Percentiles rank a stretch among this genome's conserved stretches.
phyloP scores from a whole-genome alignment of 2,888 invertebrate species.

The Thymelicus lineola region DNA sequence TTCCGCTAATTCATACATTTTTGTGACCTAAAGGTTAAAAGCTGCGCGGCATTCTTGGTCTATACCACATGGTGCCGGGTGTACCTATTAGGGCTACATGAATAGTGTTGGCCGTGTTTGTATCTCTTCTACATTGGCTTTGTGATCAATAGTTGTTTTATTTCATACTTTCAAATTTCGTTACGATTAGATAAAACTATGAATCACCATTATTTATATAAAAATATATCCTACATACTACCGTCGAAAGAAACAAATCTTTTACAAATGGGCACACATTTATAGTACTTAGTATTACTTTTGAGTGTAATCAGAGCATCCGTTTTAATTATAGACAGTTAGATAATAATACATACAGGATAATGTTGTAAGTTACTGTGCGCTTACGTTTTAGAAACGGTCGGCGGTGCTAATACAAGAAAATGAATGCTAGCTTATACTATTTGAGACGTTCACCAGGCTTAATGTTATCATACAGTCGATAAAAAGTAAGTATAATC shows the following conservation, averaged over 20 bases:
- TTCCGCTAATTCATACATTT: too few species aligned
- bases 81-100: constrained; percentile 6
- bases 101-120: constrained; percentile 30
- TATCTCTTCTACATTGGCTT: constrained; percentile 20
- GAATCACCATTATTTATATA: not conserved
- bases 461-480: constrained; percentile 35
- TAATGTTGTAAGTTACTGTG: constrained; percentile 34
- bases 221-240: not conserved
- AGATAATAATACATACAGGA: constrained; percentile 19
- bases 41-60: not conserved
- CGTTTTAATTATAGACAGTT: constrained; percentile 13
- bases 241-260: constrained; percentile 1
- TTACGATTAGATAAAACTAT: not conserved
- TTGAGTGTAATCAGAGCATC: constrained; percentile 6
- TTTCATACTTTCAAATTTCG: constrained; percentile 9
- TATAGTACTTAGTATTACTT: not conserved
- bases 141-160: not conserved
- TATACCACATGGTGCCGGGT: not conserved
- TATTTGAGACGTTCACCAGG: constrained; percentile 37
- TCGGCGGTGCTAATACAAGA: constrained; percentile 37
- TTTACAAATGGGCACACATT: not conserved
- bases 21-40: too few species aligned
- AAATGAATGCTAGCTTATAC: constrained; percentile 35
- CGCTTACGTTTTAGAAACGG: constrained; percentile 38
- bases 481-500: constrained; percentile 37